These are phyloP conservation scores for Caenorhabditis briggsae DNA, from an alignment of 1,140 invertebrate genomes.

Conservation along the genomic window DNA sequence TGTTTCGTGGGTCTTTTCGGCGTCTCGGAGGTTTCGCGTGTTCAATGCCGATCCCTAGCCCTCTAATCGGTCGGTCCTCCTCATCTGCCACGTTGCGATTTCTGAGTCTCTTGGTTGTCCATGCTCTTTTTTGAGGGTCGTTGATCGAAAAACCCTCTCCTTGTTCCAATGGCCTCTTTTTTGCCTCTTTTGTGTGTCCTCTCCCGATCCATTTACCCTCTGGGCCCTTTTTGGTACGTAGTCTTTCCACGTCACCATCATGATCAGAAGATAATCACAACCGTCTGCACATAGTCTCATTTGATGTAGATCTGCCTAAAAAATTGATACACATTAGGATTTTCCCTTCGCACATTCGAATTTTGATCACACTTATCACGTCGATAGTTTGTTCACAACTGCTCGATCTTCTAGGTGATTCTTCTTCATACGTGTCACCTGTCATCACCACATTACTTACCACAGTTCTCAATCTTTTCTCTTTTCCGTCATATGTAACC, in stretches of 20 bases:
- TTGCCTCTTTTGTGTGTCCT: not conserved
- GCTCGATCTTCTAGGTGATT: too few species aligned
- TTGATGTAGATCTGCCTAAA: too few species aligned
- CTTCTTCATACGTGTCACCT: too few species aligned
- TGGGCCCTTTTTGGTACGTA: conserved; percentile 27
- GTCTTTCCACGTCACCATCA: conserved; percentile 2
- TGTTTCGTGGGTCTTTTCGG: conserved; percentile 3
- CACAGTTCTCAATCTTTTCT: not conserved
- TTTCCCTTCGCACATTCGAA: too few species aligned
- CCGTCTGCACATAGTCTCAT: too few species aligned
- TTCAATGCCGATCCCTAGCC: conserved; percentile 20
- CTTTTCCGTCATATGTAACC: not conserved
- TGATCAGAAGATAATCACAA: not conserved
- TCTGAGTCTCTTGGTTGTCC: conserved; percentile 17
- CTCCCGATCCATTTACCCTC: conserved; percentile 22
- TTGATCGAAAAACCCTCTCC: conserved; percentile 45
- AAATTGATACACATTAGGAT: too few species aligned
- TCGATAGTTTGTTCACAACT: too few species aligned
- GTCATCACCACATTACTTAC: not conserved
- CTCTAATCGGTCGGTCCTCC: conserved; percentile 46
- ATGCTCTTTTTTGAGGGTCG: conserved; percentile 14
- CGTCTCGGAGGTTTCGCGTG: conserved; percentile 47
- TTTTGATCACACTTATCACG: too few species aligned
- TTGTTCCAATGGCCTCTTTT: conserved; percentile 20
- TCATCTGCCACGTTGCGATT: conserved; percentile 51